Evolutionary conservation across 1,140 invertebrate species (phyloP).

Genomic region (Monomorium pharaonis): DNA sequence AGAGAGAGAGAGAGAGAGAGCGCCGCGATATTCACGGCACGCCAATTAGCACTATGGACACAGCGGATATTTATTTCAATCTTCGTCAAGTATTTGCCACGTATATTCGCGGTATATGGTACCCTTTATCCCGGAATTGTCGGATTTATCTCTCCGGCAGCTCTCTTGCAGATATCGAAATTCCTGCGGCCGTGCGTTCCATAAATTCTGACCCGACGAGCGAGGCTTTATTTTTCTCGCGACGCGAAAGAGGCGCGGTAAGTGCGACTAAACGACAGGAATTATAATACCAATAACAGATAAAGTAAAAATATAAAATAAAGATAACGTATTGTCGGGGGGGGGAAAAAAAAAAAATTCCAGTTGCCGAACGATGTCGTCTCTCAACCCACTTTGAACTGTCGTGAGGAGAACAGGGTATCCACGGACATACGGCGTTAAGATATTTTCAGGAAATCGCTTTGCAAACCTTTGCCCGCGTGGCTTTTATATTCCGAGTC

Average conservation of each 20-base stretch:
- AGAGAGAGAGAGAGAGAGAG: too few species aligned
- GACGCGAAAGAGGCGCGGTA: not conserved
- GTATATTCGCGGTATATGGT: constrained; percentile 4
- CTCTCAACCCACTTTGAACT: not conserved
- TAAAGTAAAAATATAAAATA: not conserved
- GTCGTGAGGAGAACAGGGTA: not conserved
- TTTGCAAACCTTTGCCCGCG: not conserved
- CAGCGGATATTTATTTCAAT: constrained; percentile 59
- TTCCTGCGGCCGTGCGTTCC: not conserved
- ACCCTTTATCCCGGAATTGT: not conserved
- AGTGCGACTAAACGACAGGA: not conserved
- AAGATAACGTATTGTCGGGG: not conserved
- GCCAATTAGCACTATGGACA: constrained; percentile 55
- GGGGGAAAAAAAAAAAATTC: too few species aligned
- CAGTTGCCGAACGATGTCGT: not conserved
- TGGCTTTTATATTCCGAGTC: not conserved
- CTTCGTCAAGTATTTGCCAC: constrained; percentile 44
- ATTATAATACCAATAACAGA: not conserved
- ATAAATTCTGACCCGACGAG: not conserved
- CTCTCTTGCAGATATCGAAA: not conserved
- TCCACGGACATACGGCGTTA: not conserved
- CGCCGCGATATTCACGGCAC: constrained; percentile 39
- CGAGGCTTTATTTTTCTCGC: not conserved
- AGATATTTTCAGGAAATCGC: not conserved
- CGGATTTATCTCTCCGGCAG: constrained; percentile 49